Evolutionary conservation across 1,140 invertebrate species (phyloP).

Genomic region (Elymnias hypermnestra): DNA sequence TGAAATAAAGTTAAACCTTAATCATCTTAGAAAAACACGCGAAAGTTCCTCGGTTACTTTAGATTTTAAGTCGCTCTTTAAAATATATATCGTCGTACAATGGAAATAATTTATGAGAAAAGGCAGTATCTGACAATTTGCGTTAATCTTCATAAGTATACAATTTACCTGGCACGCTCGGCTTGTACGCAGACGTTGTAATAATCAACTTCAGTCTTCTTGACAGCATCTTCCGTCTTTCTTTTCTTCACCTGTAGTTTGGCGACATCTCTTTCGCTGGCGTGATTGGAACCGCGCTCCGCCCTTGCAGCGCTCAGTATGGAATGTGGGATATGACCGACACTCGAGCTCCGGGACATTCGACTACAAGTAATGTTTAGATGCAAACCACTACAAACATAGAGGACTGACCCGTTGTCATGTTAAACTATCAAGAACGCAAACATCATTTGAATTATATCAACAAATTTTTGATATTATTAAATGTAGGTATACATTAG

Average conservation of each 20-base stretch:
- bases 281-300: constrained; percentile 39
- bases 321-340: constrained; percentile 65
- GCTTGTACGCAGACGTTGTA: constrained; percentile 93
- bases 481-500: too few species aligned
- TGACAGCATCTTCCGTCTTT: constrained; percentile 92
- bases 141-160: too few species aligned
- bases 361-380: constrained; percentile 41
- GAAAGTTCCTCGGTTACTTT: too few species aligned
- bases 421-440: too few species aligned
- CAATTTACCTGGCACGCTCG: constrained; percentile 85
- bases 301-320: constrained; percentile 60
- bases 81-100: too few species aligned
- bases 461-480: too few species aligned
- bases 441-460: too few species aligned
- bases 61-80: too few species aligned
- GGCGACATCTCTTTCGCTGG: constrained; percentile 75
- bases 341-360: constrained; percentile 63
- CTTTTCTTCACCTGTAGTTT: constrained; percentile 91
- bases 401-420: background rate
- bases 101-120: too few species aligned
- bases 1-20: too few species aligned
- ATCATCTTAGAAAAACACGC: too few species aligned
- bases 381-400: background rate
- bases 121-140: too few species aligned
- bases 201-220: constrained; percentile 95